Percentiles rank a stretch among this genome's conserved stretches.
Conservation (phyloP, 2,888 invertebrate species). For the Sussaba pulchella region DNA sequence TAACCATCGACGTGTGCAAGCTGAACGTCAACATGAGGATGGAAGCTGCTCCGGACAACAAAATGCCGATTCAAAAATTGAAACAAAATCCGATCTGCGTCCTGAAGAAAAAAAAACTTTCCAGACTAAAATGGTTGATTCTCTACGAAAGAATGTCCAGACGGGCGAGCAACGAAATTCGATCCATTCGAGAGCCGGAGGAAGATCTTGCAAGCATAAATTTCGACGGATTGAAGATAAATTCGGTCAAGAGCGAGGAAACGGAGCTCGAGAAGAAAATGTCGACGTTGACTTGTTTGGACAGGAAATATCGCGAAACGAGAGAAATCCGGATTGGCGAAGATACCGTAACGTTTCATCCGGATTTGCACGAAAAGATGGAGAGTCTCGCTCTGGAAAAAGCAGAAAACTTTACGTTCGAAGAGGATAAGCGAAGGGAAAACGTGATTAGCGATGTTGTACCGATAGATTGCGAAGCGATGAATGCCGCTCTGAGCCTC, state of each 20-base stretch:
- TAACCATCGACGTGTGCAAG: constrained; percentile 59
- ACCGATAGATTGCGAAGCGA: constrained; percentile 58
- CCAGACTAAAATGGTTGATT: constrained; percentile 69
- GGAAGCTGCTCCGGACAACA: constrained; percentile 15
- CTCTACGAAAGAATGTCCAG: constrained; percentile 55
- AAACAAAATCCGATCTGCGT: constrained; percentile 49
- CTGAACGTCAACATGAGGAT: constrained; percentile 56
- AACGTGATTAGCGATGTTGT: constrained; percentile 5
- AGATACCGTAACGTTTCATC: constrained; percentile 62
- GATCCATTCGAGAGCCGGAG: neutral
- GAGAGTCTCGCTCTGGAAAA: constrained; percentile 55
- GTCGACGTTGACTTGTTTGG: constrained; percentile 70
- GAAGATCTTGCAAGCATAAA: constrained; percentile 56
- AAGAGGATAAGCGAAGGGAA: neutral
- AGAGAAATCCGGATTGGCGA: constrained; percentile 61
- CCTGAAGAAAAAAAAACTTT: constrained; percentile 67
- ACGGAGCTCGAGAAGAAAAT: constrained; percentile 68
- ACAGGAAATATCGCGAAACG: constrained; percentile 68
- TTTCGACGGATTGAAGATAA: constrained; percentile 73
- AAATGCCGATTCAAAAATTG: constrained; percentile 20
- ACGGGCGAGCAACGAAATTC: too few relatives aligned
- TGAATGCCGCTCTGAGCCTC: constrained; percentile 64
- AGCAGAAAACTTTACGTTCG: neutral
- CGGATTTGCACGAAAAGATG: constrained; percentile 70
- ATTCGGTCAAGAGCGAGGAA: constrained; percentile 68